Evolutionary conservation across 1,140 invertebrate species (phyloP), one percentile per base, ranked within the genome.

Genomic region (Drosophila erecta): DNA sequence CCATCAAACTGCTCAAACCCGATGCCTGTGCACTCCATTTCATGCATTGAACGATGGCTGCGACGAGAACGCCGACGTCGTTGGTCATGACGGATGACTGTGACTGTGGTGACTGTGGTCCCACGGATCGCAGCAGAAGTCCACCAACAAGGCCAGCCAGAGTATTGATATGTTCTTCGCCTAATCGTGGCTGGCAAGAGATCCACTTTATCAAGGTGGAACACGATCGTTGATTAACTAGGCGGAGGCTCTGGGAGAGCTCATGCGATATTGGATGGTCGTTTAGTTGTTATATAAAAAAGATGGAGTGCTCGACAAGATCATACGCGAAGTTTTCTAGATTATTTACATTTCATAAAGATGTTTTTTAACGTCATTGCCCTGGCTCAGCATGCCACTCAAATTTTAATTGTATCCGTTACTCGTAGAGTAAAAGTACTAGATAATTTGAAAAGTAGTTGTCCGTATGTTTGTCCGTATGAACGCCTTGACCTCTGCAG

Each of bases 1-100:
- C 83, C 83, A 87, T 87, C 84, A 87, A 87, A 87, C 76, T 89
- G 84, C 87, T 89, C 79, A 87, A 87, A 89, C 89, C 83, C 84
- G 75, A 49, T 81, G 83, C 74, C 69, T 78, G 61, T 71, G 64
- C 75, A 86, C 78, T 87, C 75, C 53, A 70, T 76, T 77, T 76
- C 73, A 76, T 77, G 62, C 75, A 77, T 77, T 77, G 81, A 86
- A 61, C 71, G 59, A 70, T 60, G 57, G 75, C 70, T 75, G 53
- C 44, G 65, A 62, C 71, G 78, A 86, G 73, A 65, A 87, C 74
- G 76, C 56, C 74, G 69, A 76, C 75, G 76, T 89, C 71, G 79
- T 41, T 55, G 59, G 44, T 76, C 66, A 83, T 87, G 83, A 87
- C 76, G 71, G 83, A 87, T 87, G 79, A 75, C 51, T 87, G 75